Evolutionary conservation across 2,113 vertebrate species (phyloP).

Genomic region (Microcebus griseorufus): DNA sequence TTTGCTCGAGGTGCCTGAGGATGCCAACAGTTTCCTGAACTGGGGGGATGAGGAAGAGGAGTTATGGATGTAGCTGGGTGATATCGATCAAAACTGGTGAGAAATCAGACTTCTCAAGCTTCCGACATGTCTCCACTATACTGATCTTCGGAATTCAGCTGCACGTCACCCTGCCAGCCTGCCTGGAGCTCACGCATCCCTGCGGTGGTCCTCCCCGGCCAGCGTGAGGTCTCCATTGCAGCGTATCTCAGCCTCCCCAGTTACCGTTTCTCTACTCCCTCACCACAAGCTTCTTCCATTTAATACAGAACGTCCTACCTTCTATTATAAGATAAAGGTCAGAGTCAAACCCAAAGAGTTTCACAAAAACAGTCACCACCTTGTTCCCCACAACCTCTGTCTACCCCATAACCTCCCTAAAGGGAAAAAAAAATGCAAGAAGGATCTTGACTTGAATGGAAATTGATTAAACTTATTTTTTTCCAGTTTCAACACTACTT

Average conservation of each 20-base stretch:
- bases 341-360: slow-evolving; percentile 78
- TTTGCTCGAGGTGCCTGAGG: background rate
- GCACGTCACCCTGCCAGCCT: background rate
- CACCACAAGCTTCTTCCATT: slow-evolving; percentile 75
- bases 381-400: slow-evolving; percentile 58
- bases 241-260: slow-evolving; percentile 8
- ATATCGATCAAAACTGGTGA: background rate
- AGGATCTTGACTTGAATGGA: slow-evolving; percentile 73
- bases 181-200: background rate
- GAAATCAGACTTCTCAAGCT: background rate
- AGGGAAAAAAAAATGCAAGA: slow-evolving; percentile 61
- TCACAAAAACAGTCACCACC: slow-evolving; percentile 78
- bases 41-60: background rate
- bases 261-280: slow-evolving; percentile 38
- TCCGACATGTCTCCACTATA: background rate
- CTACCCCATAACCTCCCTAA: slow-evolving; percentile 53
- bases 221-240: background rate
- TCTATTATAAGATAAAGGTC: slow-evolving; percentile 76
- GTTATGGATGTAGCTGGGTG: background rate
- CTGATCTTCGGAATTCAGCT: background rate
- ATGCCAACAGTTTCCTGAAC: background rate
- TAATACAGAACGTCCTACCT: slow-evolving; percentile 51
- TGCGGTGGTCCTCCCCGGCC: background rate
- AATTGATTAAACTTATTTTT: slow-evolving; percentile 71
- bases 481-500: slow-evolving; percentile 71